Percentiles rank a stretch among this genome's conserved stretches.
These are phyloP conservation scores for Agrotis puta DNA, from an alignment of 2,888 invertebrate species.

Conservation along the genomic window DNA sequence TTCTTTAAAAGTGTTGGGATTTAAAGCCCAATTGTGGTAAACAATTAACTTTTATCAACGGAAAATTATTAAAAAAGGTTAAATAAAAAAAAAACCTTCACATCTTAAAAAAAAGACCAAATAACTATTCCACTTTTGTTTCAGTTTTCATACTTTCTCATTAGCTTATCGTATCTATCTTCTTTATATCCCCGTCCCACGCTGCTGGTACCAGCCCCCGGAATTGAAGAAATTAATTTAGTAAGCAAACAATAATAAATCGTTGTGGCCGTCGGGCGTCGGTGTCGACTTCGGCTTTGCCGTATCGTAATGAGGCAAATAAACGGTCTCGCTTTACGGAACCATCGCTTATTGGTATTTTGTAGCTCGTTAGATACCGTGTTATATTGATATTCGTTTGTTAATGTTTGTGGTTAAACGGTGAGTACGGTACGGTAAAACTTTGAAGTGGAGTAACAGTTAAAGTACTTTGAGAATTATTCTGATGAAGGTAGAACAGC, in stretches of 20 bases:
- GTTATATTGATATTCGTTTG: conserved; percentile 30
- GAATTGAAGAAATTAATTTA: conserved; percentile 64
- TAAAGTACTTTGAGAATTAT: too few relatives aligned
- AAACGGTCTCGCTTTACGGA: conserved; percentile 47
- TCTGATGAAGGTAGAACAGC: too few relatives aligned
- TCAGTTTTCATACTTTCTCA: neutral
- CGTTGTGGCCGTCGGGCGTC: conserved; percentile 29
- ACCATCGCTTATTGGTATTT: conserved; percentile 55
- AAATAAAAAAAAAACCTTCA: too few relatives aligned
- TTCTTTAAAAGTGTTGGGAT: too few relatives aligned
- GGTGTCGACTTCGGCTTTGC: conserved; percentile 45
- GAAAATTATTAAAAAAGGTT: too few relatives aligned
- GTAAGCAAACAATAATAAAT: conserved; percentile 68
- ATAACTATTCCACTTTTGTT: neutral
- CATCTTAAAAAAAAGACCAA: too few relatives aligned
- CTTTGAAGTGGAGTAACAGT: conserved; percentile 3
- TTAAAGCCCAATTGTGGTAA: too few relatives aligned
- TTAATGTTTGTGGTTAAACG: conserved; percentile 14
- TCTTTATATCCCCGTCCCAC: conserved; percentile 10
- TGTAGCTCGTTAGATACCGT: conserved; percentile 42
- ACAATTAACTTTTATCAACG: too few relatives aligned
- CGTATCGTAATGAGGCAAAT: conserved; percentile 62
- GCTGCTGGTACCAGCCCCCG: conserved; percentile 54
- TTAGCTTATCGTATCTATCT: neutral
- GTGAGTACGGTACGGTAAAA: too few relatives aligned